Base-by-base conservation (phyloP, 2,888 invertebrate species). In the Coecobrya sp. region DNA sequence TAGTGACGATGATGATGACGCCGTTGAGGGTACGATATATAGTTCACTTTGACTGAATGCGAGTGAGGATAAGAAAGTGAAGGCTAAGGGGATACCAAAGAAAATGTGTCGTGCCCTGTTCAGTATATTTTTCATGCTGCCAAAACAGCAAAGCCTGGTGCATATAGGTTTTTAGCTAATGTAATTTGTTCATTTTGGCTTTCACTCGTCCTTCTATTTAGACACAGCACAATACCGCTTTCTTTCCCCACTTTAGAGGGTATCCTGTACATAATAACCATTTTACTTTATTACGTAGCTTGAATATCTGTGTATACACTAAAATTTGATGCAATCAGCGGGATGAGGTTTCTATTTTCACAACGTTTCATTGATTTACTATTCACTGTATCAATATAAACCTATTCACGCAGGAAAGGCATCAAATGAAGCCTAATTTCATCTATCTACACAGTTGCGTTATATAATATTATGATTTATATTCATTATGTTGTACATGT, bases 141-240 rank as follows among this genome's bases (percentile, higher is more conserved):
- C 42, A 19, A 1, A 42, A 42, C 5, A 36, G 16, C 30, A 70
- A 36, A 8, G 27, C 2, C n/a, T 30, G 10, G 36, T 19, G 42
- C n/a, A 19, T 42, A 73, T n/a, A n/a, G n/a, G 42, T 19, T 73
- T 73, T 73, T 19, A 7, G 8, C 73, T 73, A 73, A 73, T 73
- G 73, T 42, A 73, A 84, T 84, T 84, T 84, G 84, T 65, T 65
- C 84, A 84, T 65, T 62, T 65, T 84, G 84, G 45, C 82, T 82
- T 82, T 59, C 59, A 49, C 62, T 22, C 22, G 8, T 4, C 55
- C 55, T 59, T 19, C n/a, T 19, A n/a, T n/a, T 13, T 10, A 16
- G 13, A 16, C 3, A 16, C 5, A 10, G 49, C 55, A 16, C 55
- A 55, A n/a, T 55, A 55, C 55, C 55, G 16, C 55, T 55, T 13